Conservation (phyloP, 2,888 invertebrate genomes). For the Lasioglossum villosulum region DNA sequence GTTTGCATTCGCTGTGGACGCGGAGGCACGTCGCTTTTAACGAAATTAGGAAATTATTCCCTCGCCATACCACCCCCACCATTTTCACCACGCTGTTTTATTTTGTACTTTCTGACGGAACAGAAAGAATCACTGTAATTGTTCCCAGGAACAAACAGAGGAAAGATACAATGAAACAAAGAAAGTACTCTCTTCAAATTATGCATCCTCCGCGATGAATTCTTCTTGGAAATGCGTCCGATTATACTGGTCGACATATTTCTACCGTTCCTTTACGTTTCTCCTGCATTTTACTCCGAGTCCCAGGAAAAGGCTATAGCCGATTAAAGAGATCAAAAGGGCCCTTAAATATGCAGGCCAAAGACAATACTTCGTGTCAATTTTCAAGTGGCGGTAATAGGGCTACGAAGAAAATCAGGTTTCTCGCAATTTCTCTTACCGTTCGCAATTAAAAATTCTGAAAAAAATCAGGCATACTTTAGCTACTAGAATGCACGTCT, state of each 20-base stretch:
- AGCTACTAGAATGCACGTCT: no score
- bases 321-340: no score
- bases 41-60: conserved; percentile 38
- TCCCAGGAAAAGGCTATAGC: no score
- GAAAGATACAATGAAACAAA: conserved; percentile 13
- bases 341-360: no score
- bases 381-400: no score
- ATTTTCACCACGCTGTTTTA: not conserved
- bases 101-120: conserved; percentile 5
- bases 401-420: no score
- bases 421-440: no score
- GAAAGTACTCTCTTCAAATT: conserved; percentile 17
- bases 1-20: not conserved
- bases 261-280: not conserved
- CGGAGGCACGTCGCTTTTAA: conserved; percentile 16
- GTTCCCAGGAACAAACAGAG: conserved; percentile 15
- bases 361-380: no score
- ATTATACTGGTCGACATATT: not conserved
- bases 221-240: not conserved
- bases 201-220: conserved; percentile 16
- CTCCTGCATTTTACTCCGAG: not conserved
- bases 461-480: no score
- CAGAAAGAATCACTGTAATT: conserved; percentile 24
- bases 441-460: no score
- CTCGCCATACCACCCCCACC: not conserved